A percentile compares a stretch with the other conserved stretches of the same genome.
phyloP scores from a whole-genome alignment of 1,140 invertebrate species.

The Drepana arcuata region DNA sequence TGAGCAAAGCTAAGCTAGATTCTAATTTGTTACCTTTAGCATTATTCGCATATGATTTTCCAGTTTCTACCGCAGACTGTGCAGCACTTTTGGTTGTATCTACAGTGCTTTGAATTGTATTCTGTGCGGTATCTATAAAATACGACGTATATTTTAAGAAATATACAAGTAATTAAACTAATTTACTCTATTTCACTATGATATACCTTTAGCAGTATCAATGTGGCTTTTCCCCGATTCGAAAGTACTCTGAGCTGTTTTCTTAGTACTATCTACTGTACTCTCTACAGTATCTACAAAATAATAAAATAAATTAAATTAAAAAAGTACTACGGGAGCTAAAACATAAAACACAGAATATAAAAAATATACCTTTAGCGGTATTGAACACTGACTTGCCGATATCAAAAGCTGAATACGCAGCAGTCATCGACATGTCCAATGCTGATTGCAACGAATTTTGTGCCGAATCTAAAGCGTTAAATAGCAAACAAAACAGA shows the following conservation, averaged over 20 bases:
- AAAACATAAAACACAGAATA: conserved; percentile 10
- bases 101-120: conserved; percentile 22
- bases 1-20: no score
- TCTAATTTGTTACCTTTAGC: conserved; percentile 31
- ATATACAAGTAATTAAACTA: background rate
- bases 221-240: conserved; percentile 49
- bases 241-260: conserved; percentile 39
- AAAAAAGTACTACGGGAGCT: conserved; percentile 4
- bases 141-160: background rate
- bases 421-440: conserved; percentile 34
- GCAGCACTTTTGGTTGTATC: conserved; percentile 24
- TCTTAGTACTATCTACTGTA: conserved; percentile 56
- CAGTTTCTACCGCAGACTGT: conserved; percentile 19
- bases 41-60: conserved; percentile 13
- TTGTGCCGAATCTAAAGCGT: conserved; percentile 47
- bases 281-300: conserved; percentile 45
- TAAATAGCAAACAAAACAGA: conserved; percentile 24
- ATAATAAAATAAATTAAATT: conserved; percentile 11
- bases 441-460: conserved; percentile 36
- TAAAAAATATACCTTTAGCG: conserved; percentile 38
- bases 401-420: conserved; percentile 40
- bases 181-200: no score
- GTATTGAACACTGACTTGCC: conserved; percentile 45
- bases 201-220: conserved; percentile 44
- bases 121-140: conserved; percentile 22